phyloP scores from a whole-genome alignment of 2,888 invertebrate genomes.

The Hedya salicella region DNA sequence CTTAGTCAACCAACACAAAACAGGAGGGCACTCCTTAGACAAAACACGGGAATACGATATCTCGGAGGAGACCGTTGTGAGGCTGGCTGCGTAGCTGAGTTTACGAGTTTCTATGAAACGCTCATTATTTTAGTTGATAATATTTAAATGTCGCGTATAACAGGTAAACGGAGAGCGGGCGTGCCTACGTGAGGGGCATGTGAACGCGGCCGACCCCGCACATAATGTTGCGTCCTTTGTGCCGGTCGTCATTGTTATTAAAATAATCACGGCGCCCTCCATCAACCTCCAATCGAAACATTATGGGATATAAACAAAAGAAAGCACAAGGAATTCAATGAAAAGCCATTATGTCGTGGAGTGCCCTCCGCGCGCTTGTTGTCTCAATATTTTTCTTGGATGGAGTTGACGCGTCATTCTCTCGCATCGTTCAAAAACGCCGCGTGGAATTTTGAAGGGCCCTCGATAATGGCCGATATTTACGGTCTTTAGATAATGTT shows the following conservation, averaged over 20 bases:
- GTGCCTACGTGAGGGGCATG: slow-evolving; percentile 82
- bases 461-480: slow-evolving; percentile 81
- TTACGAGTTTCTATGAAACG: slow-evolving; percentile 65
- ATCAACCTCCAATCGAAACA: slow-evolving; percentile 82
- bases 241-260: slow-evolving; percentile 81
- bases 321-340: slow-evolving; percentile 82
- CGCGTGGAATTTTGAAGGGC: slow-evolving; percentile 81
- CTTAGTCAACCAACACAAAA: not conserved
- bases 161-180: slow-evolving; percentile 67
- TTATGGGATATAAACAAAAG: slow-evolving; percentile 85
- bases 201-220: slow-evolving; percentile 75
- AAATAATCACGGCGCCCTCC: slow-evolving; percentile 83
- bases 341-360: slow-evolving; percentile 83
- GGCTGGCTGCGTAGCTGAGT: slow-evolving; percentile 35
- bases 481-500: slow-evolving; percentile 81
- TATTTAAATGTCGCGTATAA: slow-evolving; percentile 73
- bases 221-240: slow-evolving; percentile 83
- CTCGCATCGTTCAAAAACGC: slow-evolving; percentile 75
- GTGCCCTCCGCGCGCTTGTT: slow-evolving; percentile 75
- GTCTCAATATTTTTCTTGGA: slow-evolving; percentile 84
- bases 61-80: slow-evolving; percentile 23
- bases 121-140: slow-evolving; percentile 79
- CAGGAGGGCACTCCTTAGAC: not conserved
- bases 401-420: slow-evolving; percentile 82
- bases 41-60: not conserved